phyloP scores from a whole-genome alignment of 2,797 vertebrate genomes.

The Setipinna tenuifilis region DNA sequence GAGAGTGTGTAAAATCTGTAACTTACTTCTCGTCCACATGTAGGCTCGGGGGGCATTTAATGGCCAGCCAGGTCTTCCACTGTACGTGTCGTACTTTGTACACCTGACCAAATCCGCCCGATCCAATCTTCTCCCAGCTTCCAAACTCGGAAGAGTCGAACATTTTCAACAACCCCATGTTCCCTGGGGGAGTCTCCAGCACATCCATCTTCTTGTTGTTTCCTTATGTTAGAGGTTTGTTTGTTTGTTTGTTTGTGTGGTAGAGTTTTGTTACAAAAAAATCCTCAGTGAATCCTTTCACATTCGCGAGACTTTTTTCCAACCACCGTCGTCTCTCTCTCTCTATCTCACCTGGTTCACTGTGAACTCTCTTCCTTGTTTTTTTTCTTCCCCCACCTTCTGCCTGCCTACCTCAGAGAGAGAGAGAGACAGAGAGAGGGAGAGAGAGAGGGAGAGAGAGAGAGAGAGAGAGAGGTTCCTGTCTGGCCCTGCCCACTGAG shows the following conservation, averaged over 20 bases:
- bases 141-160: conserved; percentile 89
- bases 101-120: conserved; percentile 96
- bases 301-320: conserved; percentile 47
- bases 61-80: conserved; percentile 98
- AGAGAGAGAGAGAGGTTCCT: conserved; percentile 39
- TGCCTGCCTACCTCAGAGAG: conserved; percentile 41
- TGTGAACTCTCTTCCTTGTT: conserved; percentile 72
- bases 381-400: conserved; percentile 66
- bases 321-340: conserved; percentile 32
- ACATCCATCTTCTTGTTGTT: conserved; percentile 82
- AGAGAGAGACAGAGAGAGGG: too few species aligned
- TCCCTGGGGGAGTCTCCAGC: conserved; percentile 78
- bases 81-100: conserved; percentile 95
- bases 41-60: conserved; percentile 95
- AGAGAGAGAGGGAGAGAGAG: too few species aligned
- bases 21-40: conserved; percentile 96
- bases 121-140: conserved; percentile 96
- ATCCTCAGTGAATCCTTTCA: conserved; percentile 47
- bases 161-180: conserved; percentile 88
- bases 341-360: conserved; percentile 55
- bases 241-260: not conserved
- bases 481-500: conserved; percentile 65
- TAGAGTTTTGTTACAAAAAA: conserved; percentile 36
- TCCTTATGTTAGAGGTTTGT: conserved; percentile 26
- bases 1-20: not conserved